These are phyloP conservation scores for Ceraclea dissimilis DNA, from an alignment of 2,888 invertebrate species.

Conservation along the genomic window DNA sequence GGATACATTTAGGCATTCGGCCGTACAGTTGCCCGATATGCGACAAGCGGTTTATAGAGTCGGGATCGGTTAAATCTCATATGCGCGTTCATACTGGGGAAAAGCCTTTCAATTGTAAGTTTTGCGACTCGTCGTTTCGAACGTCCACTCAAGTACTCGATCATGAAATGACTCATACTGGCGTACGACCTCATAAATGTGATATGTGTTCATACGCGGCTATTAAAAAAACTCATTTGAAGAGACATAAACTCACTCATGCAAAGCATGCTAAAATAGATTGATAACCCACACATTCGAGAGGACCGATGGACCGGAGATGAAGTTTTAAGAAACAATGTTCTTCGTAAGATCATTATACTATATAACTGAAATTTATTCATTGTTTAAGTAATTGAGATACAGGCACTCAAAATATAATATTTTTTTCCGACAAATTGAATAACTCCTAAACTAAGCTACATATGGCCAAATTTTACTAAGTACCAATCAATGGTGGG, in stretches of 20 bases:
- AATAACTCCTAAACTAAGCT: too few species aligned
- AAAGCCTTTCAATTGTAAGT: constrained; percentile 6
- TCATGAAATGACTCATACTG: constrained; percentile 3
- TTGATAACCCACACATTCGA: too few species aligned
- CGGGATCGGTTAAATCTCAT: neutral
- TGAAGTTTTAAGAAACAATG: too few species aligned
- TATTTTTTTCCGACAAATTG: too few species aligned
- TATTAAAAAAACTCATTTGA: neutral
- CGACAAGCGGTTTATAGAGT: constrained; percentile 1
- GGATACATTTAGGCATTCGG: neutral
- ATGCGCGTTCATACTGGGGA: constrained; percentile 8
- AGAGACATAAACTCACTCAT: neutral
- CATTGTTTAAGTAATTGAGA: too few species aligned
- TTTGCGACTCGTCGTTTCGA: constrained; percentile 3
- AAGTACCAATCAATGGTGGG: too few species aligned
- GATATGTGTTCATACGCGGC: neutral
- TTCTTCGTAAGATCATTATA: too few species aligned
- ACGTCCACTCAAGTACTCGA: neutral
- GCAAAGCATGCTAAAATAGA: neutral
- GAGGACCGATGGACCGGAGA: too few species aligned
- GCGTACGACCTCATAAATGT: neutral
- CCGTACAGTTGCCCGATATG: neutral
- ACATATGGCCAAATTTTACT: too few species aligned
- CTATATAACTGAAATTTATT: too few species aligned
- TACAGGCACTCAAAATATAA: too few species aligned